Evolutionary conservation across 2,888 invertebrate genomes (phyloP), one percentile per base, ranked within the genome.

Genomic region (Rhogogaster chlorosoma): DNA sequence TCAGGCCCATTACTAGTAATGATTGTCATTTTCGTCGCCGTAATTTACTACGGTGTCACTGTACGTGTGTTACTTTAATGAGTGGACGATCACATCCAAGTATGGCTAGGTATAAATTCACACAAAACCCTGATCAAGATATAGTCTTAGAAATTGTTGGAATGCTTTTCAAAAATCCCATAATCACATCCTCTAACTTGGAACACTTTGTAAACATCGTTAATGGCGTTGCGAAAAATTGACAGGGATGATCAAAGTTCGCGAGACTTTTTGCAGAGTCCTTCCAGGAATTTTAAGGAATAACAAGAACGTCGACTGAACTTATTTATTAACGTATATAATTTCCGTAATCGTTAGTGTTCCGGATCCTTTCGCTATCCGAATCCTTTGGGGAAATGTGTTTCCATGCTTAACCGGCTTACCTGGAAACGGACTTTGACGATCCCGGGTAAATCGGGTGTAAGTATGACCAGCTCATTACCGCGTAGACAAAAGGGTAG

Each of bases 1-100:
- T 49, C 77, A 53, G 49, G 32, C 87, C 88, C 88, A 89, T 89
- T 88, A 88, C 64, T n/a, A 85, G 86, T 90, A 90, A 90, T 89
- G 88, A 88, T 86, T 86, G 86, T 86, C 85, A 86, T 90, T 90
- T 90, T 90, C 88, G 75, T 86, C 84, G 87, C 88, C 89, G 89
- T 90, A 87, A 90, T 89, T 42, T 15, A 73, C 22, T 42, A 3
- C 71, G 26, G 18, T 42, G 22, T 73, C 38, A n/a, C 42, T 73
- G n/a, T 73, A 18, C 5, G 7, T 32, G 15, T 32, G 29, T 67
- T 6, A 26, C 15, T 32, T 61, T 29, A 18, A 67, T 67, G 26
- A 67, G 32, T 12, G 12, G 67, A 32, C 32, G 10, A 18, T 18
- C 29, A 67, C 5, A 15, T 9, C 32, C 29, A 15, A 32, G 32